These are phyloP conservation scores for Iselma pallidipennis DNA, from an alignment of 2,888 invertebrate species.

Conservation along the genomic window DNA sequence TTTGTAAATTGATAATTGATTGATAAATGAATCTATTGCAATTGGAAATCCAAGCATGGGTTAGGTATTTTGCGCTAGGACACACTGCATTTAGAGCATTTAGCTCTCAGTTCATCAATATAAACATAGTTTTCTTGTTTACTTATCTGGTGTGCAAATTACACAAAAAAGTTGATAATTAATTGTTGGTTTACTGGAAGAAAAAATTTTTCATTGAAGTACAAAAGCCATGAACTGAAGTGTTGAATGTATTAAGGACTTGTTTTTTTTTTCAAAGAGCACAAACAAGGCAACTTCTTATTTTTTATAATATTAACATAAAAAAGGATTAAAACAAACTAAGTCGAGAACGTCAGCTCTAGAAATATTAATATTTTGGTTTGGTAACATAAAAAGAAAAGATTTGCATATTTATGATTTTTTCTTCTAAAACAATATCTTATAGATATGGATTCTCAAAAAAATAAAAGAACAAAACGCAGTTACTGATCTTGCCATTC, in stretches of 20 bases:
- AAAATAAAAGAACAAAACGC: not conserved
- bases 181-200: too few relatives aligned
- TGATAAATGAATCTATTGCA: too few relatives aligned
- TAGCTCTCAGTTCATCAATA: too few relatives aligned
- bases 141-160: too few relatives aligned
- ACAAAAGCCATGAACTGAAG: not conserved
- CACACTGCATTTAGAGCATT: too few relatives aligned
- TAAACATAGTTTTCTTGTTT: too few relatives aligned
- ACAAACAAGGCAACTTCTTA: not conserved
- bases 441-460: too few relatives aligned
- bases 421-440: too few relatives aligned
- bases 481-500: conserved; percentile 1
- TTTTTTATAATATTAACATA: not conserved
- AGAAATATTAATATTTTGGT: not conserved
- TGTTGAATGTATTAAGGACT: not conserved
- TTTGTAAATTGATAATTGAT: too few relatives aligned
- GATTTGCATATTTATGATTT: not conserved
- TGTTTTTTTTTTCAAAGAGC: not conserved
- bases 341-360: not conserved
- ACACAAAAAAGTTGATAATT: too few relatives aligned
- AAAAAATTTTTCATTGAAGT: not conserved
- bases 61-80: too few relatives aligned
- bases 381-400: not conserved
- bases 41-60: too few relatives aligned
- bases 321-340: not conserved